Percentiles rank a stretch among this genome's conserved stretches.
Evolutionary conservation across 2,113 vertebrate genomes (phyloP).

Genomic region (Sturnira hondurensis): DNA sequence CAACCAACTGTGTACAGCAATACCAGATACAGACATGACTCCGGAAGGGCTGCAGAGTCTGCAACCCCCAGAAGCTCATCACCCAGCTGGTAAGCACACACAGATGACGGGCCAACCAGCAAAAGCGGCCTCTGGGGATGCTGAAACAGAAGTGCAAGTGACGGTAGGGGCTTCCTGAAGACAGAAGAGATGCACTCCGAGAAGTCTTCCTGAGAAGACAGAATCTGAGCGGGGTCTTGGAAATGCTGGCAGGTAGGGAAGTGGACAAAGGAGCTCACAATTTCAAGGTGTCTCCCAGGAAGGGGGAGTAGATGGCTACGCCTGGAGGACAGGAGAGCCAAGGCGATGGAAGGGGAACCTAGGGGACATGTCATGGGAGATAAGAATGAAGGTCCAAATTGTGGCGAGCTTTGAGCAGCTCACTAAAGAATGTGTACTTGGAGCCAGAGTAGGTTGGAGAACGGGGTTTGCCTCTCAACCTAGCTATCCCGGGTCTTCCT

Average conservation of each 20-base stretch:
- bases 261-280: neutral
- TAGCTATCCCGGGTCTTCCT: neutral
- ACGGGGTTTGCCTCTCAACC: neutral
- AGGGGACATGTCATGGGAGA: neutral
- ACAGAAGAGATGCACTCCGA: neutral
- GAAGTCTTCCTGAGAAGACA: neutral
- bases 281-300: neutral
- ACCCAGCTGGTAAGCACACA: neutral
- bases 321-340: neutral
- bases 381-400: neutral
- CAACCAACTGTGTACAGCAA: neutral
- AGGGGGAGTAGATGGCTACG: neutral
- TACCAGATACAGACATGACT: neutral
- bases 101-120: neutral
- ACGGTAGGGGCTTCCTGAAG: neutral
- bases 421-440: neutral
- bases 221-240: neutral
- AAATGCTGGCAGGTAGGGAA: neutral
- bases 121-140: neutral
- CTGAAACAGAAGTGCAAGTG: neutral
- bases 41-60: neutral
- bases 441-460: neutral
- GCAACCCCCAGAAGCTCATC: neutral
- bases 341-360: neutral
- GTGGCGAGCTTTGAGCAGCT: neutral